A percentile compares a stretch with the other conserved stretches of the same genome.
phyloP scores from a whole-genome alignment of 2,113 vertebrate genomes.

The Trematomus loennbergii region DNA sequence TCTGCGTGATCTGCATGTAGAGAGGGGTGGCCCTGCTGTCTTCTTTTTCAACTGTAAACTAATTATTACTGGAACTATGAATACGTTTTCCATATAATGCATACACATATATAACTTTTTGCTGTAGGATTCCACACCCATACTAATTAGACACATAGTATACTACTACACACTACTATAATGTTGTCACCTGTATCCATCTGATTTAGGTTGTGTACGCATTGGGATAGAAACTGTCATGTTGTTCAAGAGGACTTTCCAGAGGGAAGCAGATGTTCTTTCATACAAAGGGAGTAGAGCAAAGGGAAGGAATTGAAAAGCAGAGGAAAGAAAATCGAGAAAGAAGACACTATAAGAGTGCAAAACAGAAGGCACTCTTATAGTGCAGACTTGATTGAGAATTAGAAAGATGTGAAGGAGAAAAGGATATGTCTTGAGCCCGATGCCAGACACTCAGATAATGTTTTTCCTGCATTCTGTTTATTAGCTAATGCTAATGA shows the following conservation, averaged over 20 bases:
- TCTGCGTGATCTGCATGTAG: too few species aligned
- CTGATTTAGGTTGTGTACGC: constrained; percentile 41
- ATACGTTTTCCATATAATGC: too few species aligned
- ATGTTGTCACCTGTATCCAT: constrained; percentile 49
- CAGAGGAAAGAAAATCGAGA: constrained; percentile 19
- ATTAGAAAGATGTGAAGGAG: constrained; percentile 28
- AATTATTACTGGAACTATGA: too few species aligned
- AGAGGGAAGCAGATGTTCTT: constrained; percentile 73
- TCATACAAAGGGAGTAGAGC: constrained; percentile 44
- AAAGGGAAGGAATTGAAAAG: constrained; percentile 52
- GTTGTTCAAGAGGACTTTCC: constrained; percentile 60
- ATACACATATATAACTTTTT: neutral
- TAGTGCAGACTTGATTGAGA: constrained; percentile 19
- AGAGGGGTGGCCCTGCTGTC: too few species aligned
- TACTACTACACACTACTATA: too few species aligned
- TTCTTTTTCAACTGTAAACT: too few species aligned
- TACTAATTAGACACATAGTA: too few species aligned
- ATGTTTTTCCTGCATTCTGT: constrained; percentile 38
- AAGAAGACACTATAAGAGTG: constrained; percentile 11
- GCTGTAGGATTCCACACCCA: too few species aligned
- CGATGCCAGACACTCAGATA: constrained; percentile 27
- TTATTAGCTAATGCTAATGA: constrained; percentile 46
- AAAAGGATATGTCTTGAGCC: constrained; percentile 32
- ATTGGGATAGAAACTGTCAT: constrained; percentile 51
- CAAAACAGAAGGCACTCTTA: constrained; percentile 1